Base-by-base conservation (phyloP, 1,140 invertebrate species). In the Ylistrum balloti region DNA sequence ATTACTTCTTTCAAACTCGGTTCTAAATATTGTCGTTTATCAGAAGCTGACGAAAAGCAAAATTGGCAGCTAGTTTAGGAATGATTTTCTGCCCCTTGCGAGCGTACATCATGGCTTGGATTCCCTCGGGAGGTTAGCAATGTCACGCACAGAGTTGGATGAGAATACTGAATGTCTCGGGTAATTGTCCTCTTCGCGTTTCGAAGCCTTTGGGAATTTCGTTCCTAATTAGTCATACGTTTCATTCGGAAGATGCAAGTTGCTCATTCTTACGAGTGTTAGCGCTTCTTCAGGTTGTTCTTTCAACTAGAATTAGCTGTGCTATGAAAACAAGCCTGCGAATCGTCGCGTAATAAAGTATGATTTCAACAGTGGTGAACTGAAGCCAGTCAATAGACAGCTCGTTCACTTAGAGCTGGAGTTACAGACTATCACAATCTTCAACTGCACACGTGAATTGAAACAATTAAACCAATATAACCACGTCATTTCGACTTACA, bases 151-250 rank as follows among this genome's bases (percentile, higher is more conserved):
- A 33, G 48, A 85, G 85, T 85, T 89, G 56, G 86, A 28, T 74
- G 86, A 87, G 90, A 91, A 89, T 91, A 86, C 90, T 85, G 86
- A 91, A 89, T 91, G 33, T 86, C 86, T 86, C 88, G 74, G 45
- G 86, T 91, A 91, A 91, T 91, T 91, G 88, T 91, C 87, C 90
- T 88, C 86, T 33, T 85, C 86, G 87, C 88, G 33, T 33, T 89
- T 74, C 28, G 33, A 91, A 88, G 87, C 90, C 90, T 56, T 38
- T 45, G 90, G 90, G 90, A 91, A 88, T 91, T 91, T 88, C 17
- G 35, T 88, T 34, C 85, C 88, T 91, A 91, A 91, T 91, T 91
- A 91, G 90, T 91, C 88, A 89, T 91, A 86, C 85, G 74, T 85
- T 88, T 89, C 74, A 88, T 86, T 87, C 34, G 87, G 56, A 48